These are phyloP conservation scores for Phylloscopus whistleri DNA, from an alignment of 2,113 vertebrate species.

Conservation along the genomic window DNA sequence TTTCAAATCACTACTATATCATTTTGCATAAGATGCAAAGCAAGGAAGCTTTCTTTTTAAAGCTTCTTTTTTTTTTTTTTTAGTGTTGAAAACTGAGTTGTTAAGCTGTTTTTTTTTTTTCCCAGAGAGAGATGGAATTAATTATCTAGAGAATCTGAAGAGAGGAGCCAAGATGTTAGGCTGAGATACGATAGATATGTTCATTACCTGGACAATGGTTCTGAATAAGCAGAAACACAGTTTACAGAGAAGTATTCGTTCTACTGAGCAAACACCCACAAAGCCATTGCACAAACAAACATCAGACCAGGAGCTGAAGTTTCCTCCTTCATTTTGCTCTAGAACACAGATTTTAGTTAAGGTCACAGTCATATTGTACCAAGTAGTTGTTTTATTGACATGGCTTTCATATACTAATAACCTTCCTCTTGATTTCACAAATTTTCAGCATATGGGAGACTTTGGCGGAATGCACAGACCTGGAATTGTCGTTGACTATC, in stretches of 20 bases:
- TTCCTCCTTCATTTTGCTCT: constrained; percentile 47
- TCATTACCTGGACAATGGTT: constrained; percentile 64
- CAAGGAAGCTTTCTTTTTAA: background rate
- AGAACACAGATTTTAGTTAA: constrained; percentile 41
- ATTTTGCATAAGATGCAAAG: background rate
- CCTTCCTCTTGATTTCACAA: constrained; percentile 61
- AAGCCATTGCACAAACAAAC: constrained; percentile 24
- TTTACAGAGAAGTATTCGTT: constrained; percentile 22
- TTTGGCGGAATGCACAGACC: constrained; percentile 81
- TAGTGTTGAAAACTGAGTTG: background rate
- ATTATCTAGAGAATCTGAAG: constrained; percentile 67
- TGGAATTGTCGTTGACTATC: constrained; percentile 79
- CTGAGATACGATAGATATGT: background rate
- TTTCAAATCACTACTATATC: constrained; percentile 30
- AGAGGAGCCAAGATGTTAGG: constrained; percentile 59
- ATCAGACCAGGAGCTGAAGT: constrained; percentile 37
- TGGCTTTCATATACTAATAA: constrained; percentile 60
- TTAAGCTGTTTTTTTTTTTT: background rate
- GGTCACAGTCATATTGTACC: constrained; percentile 36
- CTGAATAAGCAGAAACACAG: constrained; percentile 72
- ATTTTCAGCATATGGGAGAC: constrained; percentile 82
- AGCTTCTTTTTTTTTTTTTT: background rate
- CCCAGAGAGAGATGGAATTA: background rate
- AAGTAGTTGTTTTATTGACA: constrained; percentile 30
- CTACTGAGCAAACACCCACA: constrained; percentile 32